Conservation (phyloP, 2,888 invertebrate species). For the Drosophila bunnanda region DNA sequence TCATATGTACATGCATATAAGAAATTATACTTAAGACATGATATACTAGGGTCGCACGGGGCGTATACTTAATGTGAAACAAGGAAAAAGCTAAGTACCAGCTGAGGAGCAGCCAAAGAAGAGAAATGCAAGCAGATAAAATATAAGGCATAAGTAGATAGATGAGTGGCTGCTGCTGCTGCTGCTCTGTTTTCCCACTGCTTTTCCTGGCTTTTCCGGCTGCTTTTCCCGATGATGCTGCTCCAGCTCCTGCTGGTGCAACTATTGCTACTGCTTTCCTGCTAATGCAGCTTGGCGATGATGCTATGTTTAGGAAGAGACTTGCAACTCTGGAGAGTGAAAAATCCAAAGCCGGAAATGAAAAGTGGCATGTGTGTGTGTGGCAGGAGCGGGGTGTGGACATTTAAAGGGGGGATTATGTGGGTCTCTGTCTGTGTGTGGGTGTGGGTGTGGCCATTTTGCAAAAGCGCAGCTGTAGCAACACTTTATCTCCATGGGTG, state of each 20-base stretch:
- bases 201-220: conserved; percentile 22
- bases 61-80: conserved; percentile 59
- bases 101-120: conserved; percentile 13
- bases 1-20: background rate
- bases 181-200: conserved; percentile 8
- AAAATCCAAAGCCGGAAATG: conserved; percentile 70
- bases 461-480: conserved; percentile 75
- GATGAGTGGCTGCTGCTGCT: conserved; percentile 55
- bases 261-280: conserved; percentile 13
- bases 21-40: conserved; percentile 2
- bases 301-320: conserved; percentile 37
- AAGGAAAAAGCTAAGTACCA: conserved; percentile 9
- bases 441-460: conserved; percentile 63
- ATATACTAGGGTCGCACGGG: conserved; percentile 15
- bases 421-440: conserved; percentile 10
- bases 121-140: conserved; percentile 53
- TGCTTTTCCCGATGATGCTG: conserved; percentile 4
- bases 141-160: conserved; percentile 72
- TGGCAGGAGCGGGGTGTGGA: conserved; percentile 14
- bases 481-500: conserved; percentile 57
- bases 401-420: conserved; percentile 12
- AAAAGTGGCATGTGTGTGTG: conserved; percentile 65
- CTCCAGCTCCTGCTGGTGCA: conserved; percentile 3
- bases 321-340: conserved; percentile 31
- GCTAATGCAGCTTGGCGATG: conserved; percentile 39